Base-by-base conservation (phyloP, 2,113 vertebrate species). In the Cyanoliseus patagonus region DNA sequence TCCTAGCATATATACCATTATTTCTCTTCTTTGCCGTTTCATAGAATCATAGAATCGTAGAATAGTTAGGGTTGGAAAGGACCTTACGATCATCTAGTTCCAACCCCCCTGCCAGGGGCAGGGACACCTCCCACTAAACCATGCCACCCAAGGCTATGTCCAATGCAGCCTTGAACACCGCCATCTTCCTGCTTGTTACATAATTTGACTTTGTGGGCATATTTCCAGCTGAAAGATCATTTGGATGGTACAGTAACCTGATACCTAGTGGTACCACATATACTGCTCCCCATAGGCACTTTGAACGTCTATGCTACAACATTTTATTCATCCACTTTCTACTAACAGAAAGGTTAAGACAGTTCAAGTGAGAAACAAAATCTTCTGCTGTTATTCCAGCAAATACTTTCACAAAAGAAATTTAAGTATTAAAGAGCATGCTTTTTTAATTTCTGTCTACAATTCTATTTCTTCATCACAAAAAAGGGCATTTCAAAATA, bases 401-500 rank as follows among this genome's bases (percentile, higher is more conserved):
- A 3, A 85, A 35, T 13, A 4, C 0, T 42, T 76, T 87, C 25
- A 64, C 20, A 76, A 42, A 70, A 2, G 3, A 84, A n/a, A 57
- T 42, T 6, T 30, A 18, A 44, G 3, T 9, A 46, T 68, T 81
- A 55, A 42, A 62, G 14, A 33, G 1, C 27, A 39, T n/a, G 1
- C 12, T 17, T 8, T 11, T 62, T 59, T 82, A 2, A 31, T 52
- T 75, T 51, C 13, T 63, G 78, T 72, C 6, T 41, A 3, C 24
- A 52, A 53, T 66, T 57, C 17, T 68, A 25, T 42, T 39, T 59
- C 13, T 83, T 80, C 31, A 63, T 49, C 33, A 69, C 0, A 2
- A 49, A 46, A 67, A 82, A 31, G 1, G 2, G 0, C 3, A 12
- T 30, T 42, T 18, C 3, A 31, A 15, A 13, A 27, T 42, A 37